Percentiles rank a stretch among this genome's conserved stretches.
phyloP scores from a whole-genome alignment of 1,140 invertebrate genomes.

The Acromyrmex echinatior region DNA sequence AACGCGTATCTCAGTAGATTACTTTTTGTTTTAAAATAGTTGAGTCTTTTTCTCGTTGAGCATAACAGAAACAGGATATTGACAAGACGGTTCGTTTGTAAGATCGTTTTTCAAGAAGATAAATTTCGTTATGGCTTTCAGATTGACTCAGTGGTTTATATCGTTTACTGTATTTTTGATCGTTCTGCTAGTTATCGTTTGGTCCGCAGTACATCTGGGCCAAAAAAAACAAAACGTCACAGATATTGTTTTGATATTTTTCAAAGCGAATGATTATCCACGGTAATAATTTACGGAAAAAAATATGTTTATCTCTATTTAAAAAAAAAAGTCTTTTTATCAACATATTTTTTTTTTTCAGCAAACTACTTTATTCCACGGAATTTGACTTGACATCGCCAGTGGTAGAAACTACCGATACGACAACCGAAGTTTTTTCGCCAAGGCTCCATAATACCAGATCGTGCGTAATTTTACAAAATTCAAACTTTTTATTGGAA shows the following conservation, averaged over 20 bases:
- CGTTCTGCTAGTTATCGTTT: constrained; percentile 37
- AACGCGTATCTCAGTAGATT: background rate
- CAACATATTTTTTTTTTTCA: background rate
- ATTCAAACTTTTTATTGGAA: background rate
- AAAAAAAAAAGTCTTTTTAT: background rate
- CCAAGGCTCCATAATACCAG: background rate
- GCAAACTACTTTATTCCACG: background rate
- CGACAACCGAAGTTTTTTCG: too few species aligned
- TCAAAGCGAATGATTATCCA: background rate
- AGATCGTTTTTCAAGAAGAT: background rate
- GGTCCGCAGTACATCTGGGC: constrained; percentile 59
- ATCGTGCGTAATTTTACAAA: constrained; percentile 3
- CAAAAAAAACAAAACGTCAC: constrained; percentile 82
- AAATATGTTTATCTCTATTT: background rate
- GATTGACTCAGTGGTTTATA: constrained; percentile 53
- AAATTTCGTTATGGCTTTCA: constrained; percentile 46
- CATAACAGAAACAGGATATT: background rate
- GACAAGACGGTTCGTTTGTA: background rate
- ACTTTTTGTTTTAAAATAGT: constrained; percentile 25
- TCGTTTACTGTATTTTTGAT: constrained; percentile 43
- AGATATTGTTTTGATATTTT: background rate
- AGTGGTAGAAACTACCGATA: too few species aligned
- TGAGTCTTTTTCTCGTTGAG: background rate
- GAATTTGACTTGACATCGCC: background rate
- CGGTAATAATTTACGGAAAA: background rate